A percentile compares a stretch with the other conserved stretches of the same genome.
Evolutionary conservation across 2,797 vertebrate genomes (phyloP).

Genomic region (Salarias fasciatus): DNA sequence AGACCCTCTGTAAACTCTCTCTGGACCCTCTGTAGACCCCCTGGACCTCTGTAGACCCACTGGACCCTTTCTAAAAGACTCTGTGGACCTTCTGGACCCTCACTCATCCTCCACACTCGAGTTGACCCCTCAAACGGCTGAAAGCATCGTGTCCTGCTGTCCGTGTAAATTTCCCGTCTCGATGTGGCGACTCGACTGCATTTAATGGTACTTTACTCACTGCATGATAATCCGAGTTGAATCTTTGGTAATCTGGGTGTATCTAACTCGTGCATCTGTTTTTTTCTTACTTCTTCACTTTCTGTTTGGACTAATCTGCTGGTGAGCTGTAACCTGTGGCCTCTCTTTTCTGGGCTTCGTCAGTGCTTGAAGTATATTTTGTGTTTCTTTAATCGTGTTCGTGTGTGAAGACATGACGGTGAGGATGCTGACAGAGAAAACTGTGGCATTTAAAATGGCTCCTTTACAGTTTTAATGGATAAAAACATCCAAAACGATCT

Average conservation of each 20-base stretch:
- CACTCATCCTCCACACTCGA: constrained; percentile 67
- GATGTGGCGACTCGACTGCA: constrained; percentile 71
- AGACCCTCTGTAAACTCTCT: constrained; percentile 7
- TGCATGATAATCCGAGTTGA: constrained; percentile 79
- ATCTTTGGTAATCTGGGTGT: constrained; percentile 64
- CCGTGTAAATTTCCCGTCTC: constrained; percentile 73
- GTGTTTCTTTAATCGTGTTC: constrained; percentile 58
- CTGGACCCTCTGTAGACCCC: constrained; percentile 40
- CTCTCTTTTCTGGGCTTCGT: constrained; percentile 73
- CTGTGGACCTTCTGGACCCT: too few species aligned
- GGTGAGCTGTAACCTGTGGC: constrained; percentile 57
- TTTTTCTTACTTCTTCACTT: constrained; percentile 38
- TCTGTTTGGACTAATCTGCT: constrained; percentile 69
- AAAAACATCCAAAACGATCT: too few species aligned
- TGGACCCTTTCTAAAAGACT: constrained; percentile 17
- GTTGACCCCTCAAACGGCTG: constrained; percentile 47
- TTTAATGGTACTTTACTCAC: constrained; percentile 72
- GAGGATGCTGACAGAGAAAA: constrained; percentile 44
- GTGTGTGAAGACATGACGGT: constrained; percentile 20
- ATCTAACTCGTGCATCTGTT: constrained; percentile 41
- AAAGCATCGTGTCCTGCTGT: constrained; percentile 56
- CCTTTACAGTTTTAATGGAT: too few species aligned
- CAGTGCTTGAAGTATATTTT: constrained; percentile 71
- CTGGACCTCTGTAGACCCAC: too few species aligned
- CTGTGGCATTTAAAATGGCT: too few species aligned